A percentile compares a stretch with the other conserved stretches of the same genome.
Conservation (phyloP, 2,888 invertebrate genomes). For the Xanthia togata region DNA sequence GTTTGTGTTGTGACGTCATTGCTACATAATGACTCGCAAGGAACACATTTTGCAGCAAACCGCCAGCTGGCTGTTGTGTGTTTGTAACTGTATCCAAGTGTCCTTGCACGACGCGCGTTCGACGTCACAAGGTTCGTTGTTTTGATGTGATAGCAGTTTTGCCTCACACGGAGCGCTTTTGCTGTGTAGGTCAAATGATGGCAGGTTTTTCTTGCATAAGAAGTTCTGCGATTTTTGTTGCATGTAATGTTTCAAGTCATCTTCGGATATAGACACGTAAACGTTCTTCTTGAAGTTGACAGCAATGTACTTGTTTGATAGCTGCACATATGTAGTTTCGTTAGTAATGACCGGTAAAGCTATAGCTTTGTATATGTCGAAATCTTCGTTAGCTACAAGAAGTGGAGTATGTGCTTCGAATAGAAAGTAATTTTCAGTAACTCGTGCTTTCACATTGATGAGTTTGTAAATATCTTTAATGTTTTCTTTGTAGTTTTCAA, state of each 20-base stretch:
- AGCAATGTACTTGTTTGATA: conserved; percentile 34
- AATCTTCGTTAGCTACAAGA: too few species aligned
- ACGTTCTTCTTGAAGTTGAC: conserved; percentile 37
- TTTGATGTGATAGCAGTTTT: conserved; percentile 45
- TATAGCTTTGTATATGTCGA: too few species aligned
- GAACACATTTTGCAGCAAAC: too few species aligned
- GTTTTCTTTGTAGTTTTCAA: too few species aligned
- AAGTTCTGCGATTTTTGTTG: conserved; percentile 9
- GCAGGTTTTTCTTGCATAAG: conserved; percentile 26
- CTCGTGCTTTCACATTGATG: too few species aligned
- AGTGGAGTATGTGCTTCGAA: too few species aligned
- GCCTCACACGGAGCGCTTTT: conserved; percentile 46
- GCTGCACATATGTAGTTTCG: too few species aligned
- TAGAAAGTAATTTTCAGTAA: too few species aligned
- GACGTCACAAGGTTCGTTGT: conserved; percentile 31
- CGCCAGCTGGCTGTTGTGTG: neutral
- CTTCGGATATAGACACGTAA: conserved; percentile 13
- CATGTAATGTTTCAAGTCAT: conserved; percentile 35
- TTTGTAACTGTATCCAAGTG: neutral
- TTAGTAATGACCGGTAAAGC: too few species aligned
- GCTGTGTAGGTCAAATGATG: conserved; percentile 34
- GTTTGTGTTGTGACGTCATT: too few species aligned
- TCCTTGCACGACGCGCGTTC: conserved; percentile 37
- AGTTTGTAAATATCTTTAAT: too few species aligned
- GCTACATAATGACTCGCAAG: too few species aligned